Conservation (phyloP, 1,140 invertebrate species). For the Caenorhabditis inopinata region DNA sequence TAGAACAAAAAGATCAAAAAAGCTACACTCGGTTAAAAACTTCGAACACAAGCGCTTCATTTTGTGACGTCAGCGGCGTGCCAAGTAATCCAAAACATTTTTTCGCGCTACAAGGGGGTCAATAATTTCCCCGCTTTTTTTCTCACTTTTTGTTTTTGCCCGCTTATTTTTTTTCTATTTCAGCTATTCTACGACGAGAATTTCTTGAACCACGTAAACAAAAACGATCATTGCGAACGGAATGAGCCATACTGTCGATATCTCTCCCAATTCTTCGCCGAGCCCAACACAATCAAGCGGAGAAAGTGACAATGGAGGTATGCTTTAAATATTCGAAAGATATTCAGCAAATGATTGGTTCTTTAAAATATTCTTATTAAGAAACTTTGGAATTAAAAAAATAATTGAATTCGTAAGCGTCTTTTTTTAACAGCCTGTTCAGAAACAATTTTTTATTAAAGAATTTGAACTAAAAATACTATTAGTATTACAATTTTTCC, state of each 20-base stretch:
- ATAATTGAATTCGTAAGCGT: no score
- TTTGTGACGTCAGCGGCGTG: neutral
- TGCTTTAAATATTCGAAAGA: no score
- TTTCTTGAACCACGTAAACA: conserved; percentile 41
- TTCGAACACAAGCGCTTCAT: neutral
- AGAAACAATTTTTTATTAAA: no score
- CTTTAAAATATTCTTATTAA: no score
- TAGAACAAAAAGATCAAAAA: neutral
- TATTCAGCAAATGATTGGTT: no score
- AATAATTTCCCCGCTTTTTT: neutral
- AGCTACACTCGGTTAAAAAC: neutral
- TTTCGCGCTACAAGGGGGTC: no score
- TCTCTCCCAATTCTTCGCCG: neutral
- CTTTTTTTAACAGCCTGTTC: no score
- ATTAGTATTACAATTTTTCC: neutral
- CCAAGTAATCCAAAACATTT: no score
- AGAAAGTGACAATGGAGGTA: conserved; percentile 2
- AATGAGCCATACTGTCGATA: neutral
- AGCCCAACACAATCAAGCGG: neutral
- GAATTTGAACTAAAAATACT: no score
- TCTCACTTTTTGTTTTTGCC: neutral
- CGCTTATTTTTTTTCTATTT: neutral
- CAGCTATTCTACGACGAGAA: conserved; percentile 44
- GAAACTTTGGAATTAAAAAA: no score
- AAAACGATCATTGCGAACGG: neutral